Conservation (phyloP, 2,888 invertebrate species). For the Pseudeuparius sepicola region DNA sequence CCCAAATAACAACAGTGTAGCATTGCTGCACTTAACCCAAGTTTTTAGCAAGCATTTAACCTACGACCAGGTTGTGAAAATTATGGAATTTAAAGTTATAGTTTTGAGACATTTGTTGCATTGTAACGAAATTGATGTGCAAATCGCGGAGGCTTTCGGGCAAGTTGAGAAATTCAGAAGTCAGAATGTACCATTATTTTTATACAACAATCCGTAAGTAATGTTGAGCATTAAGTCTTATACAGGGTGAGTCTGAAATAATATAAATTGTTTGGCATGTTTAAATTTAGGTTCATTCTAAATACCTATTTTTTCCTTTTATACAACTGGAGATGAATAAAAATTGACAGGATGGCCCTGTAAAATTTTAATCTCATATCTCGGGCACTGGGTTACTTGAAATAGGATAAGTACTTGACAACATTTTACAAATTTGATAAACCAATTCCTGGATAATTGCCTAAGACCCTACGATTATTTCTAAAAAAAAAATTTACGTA, state of each 20-base stretch:
- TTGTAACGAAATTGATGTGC: constrained; percentile 32
- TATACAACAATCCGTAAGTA: constrained; percentile 23
- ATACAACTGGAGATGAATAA: no score
- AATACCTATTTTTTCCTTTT: neutral
- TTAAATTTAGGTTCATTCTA: neutral
- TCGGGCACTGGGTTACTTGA: no score
- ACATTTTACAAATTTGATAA: no score
- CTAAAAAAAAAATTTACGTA: no score
- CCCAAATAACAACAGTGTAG: constrained; percentile 15
- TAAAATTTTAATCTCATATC: no score
- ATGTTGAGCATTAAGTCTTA: neutral
- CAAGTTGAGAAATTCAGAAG: constrained; percentile 28
- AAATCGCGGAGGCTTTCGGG: constrained; percentile 32
- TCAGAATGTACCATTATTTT: constrained; percentile 26
- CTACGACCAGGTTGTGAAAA: constrained; percentile 27
- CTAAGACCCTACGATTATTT: no score
- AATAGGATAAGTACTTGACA: no score
- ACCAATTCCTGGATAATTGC: no score
- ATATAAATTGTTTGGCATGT: neutral
- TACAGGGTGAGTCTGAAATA: neutral
- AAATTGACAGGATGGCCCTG: no score
- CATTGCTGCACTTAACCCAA: constrained; percentile 31
- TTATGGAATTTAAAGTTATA: no score
- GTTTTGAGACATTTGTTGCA: constrained; percentile 28
- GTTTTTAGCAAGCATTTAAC: constrained; percentile 28